Evolutionary conservation across 1,140 invertebrate genomes (phyloP), one percentile per base, ranked within the genome.

Genomic region (Palaemon carinicauda): DNA sequence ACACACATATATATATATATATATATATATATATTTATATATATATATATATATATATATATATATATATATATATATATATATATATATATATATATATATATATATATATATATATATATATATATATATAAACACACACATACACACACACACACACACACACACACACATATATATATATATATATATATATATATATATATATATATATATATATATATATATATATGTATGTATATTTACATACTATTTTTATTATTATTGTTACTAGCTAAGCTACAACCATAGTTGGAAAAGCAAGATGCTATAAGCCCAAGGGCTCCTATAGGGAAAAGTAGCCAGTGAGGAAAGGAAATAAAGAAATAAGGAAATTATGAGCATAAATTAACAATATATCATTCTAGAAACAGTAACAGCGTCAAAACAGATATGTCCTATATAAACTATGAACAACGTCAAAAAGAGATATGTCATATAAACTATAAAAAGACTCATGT

Each of bases 31-130:
- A 75, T 75, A 50, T 75, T 31, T 75, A 50, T 75, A 75, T 75
- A 50, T 50, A 75, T 75, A 50, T 50, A 75, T 75, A 50, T 50
- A 75, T 75, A 50, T 75, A 75, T 50, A 50, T 75, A 75, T 50
- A 50, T 75, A 75, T 75, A 50, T 75, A 75, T 75, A 50, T 75
- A 75, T 75, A 50, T 75, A 75, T 50, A 50, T 75, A 75, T 75
- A 50, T 75, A 75, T 75, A 50, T 75, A 75, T 75, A 50, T 75
- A 75, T 75, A 50, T 75, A 75, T 75, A 50, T 75, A 75, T 75
- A 21, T 75, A 75, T 75, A 50, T 75, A 75, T 75, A 21, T 75
- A 75, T 75, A 50, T 75, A 31, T 75, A 10, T 75, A 31, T 75
- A 21, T 75, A 31, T 75, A 21, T 75, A 31, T 75, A 50, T 75